Percentiles rank a stretch among this genome's conserved stretches.
These are phyloP conservation scores for Cephus nigrinus DNA, from an alignment of 2,888 invertebrate species.

Conservation along the genomic window DNA sequence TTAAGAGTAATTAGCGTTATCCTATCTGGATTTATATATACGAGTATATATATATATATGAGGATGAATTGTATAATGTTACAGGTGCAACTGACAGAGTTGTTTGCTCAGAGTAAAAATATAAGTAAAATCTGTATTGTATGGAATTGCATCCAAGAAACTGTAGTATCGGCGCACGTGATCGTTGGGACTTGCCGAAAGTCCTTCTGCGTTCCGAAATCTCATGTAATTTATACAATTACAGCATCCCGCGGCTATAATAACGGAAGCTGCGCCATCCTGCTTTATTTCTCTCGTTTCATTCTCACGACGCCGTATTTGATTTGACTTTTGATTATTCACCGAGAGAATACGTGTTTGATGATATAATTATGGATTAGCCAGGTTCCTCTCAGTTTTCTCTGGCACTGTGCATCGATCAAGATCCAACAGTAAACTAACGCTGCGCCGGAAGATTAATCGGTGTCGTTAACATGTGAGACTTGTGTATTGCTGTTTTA, in stretches of 20 bases:
- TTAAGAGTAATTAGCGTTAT: constrained; percentile 17
- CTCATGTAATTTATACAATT: neutral
- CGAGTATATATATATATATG: neutral
- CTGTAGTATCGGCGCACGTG: neutral
- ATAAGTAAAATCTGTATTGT: neutral
- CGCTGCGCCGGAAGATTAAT: neutral
- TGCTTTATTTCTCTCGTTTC: neutral
- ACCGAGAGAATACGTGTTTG: neutral
- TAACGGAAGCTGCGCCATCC: neutral
- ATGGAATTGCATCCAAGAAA: neutral
- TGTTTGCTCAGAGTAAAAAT: neutral
- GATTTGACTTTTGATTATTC: neutral
- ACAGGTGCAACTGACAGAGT: neutral
- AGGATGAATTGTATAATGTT: neutral
- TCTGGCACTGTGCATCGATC: neutral
- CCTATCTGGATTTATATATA: neutral
- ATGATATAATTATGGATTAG: neutral
- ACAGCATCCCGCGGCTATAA: neutral
- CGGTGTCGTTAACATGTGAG: neutral
- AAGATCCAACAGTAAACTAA: neutral
- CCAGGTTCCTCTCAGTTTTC: neutral
- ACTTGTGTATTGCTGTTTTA: constrained; percentile 36
- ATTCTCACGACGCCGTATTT: neutral
- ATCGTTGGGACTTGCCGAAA: neutral
- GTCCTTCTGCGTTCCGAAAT: neutral